These are phyloP conservation scores for Hyperoodon ampullatus DNA, from an alignment of 2,113 vertebrate species.

Conservation along the genomic window DNA sequence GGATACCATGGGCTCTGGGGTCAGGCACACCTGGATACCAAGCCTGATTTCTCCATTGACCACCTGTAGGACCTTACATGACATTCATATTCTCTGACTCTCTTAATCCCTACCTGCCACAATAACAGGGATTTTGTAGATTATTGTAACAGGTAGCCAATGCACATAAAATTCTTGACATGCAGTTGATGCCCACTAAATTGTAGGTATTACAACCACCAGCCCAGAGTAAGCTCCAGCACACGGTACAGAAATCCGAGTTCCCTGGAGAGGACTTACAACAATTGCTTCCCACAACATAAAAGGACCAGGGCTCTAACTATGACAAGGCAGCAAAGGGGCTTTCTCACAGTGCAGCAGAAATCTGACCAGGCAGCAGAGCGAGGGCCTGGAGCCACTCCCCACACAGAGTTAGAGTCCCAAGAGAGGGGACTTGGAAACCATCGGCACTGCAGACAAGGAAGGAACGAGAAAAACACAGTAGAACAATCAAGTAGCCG, in stretches of 20 bases:
- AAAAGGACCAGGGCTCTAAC: not conserved
- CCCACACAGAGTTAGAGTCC: fast-evolving
- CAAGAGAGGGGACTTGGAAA: fast-evolving
- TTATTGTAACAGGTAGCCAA: not conserved
- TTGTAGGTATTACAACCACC: fast-evolving
- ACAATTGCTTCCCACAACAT: not conserved
- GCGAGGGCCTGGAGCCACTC: too few species aligned
- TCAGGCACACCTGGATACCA: not conserved
- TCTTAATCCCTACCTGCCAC: not conserved
- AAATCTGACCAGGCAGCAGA: too few species aligned
- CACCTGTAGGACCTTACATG: not conserved
- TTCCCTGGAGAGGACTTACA: not conserved
- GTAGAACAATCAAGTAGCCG: not conserved
- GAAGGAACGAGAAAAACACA: not conserved
- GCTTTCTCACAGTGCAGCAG: not conserved
- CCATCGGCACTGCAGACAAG: fast-evolving
- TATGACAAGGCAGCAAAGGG: not conserved
- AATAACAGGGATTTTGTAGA: fast-evolving
- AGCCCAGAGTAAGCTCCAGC: not conserved
- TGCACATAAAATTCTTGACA: not conserved
- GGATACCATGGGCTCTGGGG: not conserved
- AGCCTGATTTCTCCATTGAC: not conserved
- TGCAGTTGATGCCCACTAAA: not conserved
- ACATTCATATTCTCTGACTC: not conserved
- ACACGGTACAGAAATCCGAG: fast-evolving